Base-by-base conservation (phyloP, 1,140 invertebrate species). In the Sinella curviseta region DNA sequence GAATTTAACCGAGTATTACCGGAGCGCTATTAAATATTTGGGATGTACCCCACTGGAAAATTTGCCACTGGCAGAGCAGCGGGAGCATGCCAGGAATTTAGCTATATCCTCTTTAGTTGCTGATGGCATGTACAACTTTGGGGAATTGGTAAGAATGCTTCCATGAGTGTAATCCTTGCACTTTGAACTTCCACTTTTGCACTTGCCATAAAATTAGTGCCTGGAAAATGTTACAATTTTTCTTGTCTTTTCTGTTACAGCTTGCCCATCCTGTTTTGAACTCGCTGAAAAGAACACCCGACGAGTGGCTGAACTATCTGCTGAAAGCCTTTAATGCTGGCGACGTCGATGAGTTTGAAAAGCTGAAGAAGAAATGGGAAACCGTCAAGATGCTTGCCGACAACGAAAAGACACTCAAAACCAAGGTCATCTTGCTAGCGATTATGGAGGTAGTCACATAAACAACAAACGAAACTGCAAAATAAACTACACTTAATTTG, bases 61-160 rank as follows among this genome's bases (percentile, higher is more conserved):
- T 20, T 85, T 91, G 28, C 88, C 88, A 39, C 88, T 87, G 78
- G 90, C 91, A 83, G 91, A 92, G 85, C 93, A 94, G 87, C 90
- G 90, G 80, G 92, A 93, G 83, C 93, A 93, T 86, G 97, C 97
- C 0, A 95, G 97, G 86, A 94, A 96, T 83, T 89, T 99, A 20
- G 94, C 96, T 0, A 87, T 99, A 3, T 97, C 98, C 14, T 97
- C 97, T 0, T 90, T 99, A 16, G 87, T 99, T 0, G 97, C 97
- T 14, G 94, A 99, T 85, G 95, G 94, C 54, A 94, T 99, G 24
- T 99, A 99, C 86, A 99, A 99, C 87, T 93, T 99, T 85, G 97
- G 97, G 0, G 98, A 99, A 89, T 87, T 99, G 85, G 91, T 94
- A 85, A 87, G 88, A 87, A 36, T 73, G 16, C 67, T 24, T 26